phyloP scores from a whole-genome alignment of 2,888 invertebrate genomes.

The Rhogogaster chlorosoma region DNA sequence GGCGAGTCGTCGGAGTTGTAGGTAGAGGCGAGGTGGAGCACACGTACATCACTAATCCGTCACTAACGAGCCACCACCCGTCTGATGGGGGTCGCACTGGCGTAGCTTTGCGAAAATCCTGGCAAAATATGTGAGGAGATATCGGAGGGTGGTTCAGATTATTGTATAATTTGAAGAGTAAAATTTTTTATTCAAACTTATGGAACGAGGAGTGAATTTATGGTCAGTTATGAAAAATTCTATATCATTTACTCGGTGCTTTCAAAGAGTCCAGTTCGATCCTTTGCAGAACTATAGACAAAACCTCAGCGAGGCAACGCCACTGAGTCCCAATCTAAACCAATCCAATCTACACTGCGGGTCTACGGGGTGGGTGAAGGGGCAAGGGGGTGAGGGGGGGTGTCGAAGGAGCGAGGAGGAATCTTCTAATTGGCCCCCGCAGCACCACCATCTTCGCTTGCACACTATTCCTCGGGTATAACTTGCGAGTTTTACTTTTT shows the following conservation, averaged over 20 bases:
- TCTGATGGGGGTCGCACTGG: constrained; percentile 69
- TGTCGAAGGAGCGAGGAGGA: constrained; percentile 66
- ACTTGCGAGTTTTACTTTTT: background rate
- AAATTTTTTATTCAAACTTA: background rate
- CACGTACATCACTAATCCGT: constrained; percentile 81
- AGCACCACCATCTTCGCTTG: constrained; percentile 54
- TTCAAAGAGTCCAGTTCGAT: background rate
- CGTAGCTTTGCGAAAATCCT: constrained; percentile 57
- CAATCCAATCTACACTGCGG: constrained; percentile 72
- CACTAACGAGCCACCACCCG: constrained; percentile 79
- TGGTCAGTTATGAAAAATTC: background rate
- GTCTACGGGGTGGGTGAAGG: constrained; percentile 61
- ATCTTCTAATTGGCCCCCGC: constrained; percentile 71
- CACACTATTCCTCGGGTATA: constrained; percentile 51
- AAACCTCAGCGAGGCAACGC: constrained; percentile 61
- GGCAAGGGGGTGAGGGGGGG: constrained; percentile 63
- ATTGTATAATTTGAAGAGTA: background rate
- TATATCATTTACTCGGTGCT: background rate
- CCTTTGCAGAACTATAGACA: background rate
- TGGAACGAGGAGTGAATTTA: too few species aligned
- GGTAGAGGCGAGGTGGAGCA: constrained; percentile 63
- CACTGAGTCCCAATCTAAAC: constrained; percentile 69
- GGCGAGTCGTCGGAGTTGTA: constrained; percentile 37
- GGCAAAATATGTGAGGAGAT: background rate
- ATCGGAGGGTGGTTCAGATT: background rate